A percentile compares a stretch with the other conserved stretches of the same genome.
Conservation (phyloP, 2,888 invertebrate species). For the Lasioglossum lativentre region DNA sequence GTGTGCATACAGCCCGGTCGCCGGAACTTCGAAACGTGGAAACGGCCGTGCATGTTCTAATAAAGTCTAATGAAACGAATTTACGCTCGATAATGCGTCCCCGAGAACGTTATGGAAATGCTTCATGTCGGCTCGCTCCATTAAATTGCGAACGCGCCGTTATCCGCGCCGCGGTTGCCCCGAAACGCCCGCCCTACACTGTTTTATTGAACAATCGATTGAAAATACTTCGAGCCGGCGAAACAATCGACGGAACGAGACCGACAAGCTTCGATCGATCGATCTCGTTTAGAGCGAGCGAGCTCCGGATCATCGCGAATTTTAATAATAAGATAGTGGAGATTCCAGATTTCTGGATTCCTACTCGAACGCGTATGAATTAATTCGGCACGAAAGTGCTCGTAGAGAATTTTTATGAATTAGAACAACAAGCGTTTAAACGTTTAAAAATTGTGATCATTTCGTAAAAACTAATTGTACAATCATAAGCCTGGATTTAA, state of each 20-base stretch:
- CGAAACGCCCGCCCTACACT: not conserved
- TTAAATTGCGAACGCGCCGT: conserved; percentile 46
- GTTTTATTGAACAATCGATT: conserved; percentile 51
- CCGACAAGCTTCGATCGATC: not conserved
- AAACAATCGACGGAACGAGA: conserved; percentile 5
- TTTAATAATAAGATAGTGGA: no score
- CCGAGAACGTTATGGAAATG: conserved; percentile 52
- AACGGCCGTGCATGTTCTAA: conserved; percentile 59
- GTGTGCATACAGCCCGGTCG: conserved; percentile 17
- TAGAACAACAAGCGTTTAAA: no score
- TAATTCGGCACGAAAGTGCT: no score
- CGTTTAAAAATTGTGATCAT: no score
- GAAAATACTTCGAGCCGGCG: conserved; percentile 31
- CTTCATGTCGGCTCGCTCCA: conserved; percentile 48
- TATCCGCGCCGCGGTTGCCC: not conserved
- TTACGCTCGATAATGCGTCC: conserved; percentile 65
- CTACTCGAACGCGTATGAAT: no score
- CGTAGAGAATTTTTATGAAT: no score
- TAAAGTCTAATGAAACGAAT: conserved; percentile 68
- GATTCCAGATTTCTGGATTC: no score
- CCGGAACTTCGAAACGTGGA: conserved; percentile 48
- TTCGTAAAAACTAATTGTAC: no score
- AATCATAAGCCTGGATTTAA: no score
- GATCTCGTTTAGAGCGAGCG: not conserved
- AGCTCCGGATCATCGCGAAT: not conserved